Percentiles rank a stretch among this genome's conserved stretches.
Evolutionary conservation across 2,888 invertebrate species (phyloP).

Genomic region (Polydesmus complanatus): DNA sequence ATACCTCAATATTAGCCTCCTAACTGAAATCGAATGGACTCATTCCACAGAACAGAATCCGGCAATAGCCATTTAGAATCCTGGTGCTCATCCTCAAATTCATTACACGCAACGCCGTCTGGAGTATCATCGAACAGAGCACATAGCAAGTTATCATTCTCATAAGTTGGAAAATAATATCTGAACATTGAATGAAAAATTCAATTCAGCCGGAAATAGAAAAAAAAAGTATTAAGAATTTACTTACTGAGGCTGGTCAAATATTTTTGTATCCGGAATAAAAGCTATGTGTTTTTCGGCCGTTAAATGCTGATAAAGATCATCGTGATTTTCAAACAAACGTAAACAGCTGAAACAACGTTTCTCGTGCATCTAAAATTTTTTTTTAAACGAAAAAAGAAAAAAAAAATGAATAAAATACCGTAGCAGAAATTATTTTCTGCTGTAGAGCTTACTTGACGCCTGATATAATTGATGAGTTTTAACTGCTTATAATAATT

Average conservation of each 20-base stretch:
- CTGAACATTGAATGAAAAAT: constrained; percentile 32
- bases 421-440: too few species aligned
- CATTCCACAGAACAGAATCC: neutral
- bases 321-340: constrained; percentile 42
- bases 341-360: constrained; percentile 60
- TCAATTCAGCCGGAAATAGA: neutral
- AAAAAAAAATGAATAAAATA: too few species aligned
- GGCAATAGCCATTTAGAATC: neutral
- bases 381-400: too few species aligned
- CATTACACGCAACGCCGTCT: constrained; percentile 18
- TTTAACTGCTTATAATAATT: constrained; percentile 48
- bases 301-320: constrained; percentile 53
- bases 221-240: neutral
- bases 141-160: constrained; percentile 78
- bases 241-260: constrained; percentile 64
- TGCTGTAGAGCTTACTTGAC: constrained; percentile 44
- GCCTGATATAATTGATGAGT: constrained; percentile 75
- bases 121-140: constrained; percentile 46
- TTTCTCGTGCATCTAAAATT: constrained; percentile 43
- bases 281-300: constrained; percentile 45
- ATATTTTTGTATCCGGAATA: constrained; percentile 40
- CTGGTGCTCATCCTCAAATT: neutral
- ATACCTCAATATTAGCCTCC: too few species aligned
- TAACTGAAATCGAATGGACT: neutral
- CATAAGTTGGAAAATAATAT: constrained; percentile 81